Evolutionary conservation across 2,113 vertebrate species (phyloP).

Genomic region (Scolopax mira): DNA sequence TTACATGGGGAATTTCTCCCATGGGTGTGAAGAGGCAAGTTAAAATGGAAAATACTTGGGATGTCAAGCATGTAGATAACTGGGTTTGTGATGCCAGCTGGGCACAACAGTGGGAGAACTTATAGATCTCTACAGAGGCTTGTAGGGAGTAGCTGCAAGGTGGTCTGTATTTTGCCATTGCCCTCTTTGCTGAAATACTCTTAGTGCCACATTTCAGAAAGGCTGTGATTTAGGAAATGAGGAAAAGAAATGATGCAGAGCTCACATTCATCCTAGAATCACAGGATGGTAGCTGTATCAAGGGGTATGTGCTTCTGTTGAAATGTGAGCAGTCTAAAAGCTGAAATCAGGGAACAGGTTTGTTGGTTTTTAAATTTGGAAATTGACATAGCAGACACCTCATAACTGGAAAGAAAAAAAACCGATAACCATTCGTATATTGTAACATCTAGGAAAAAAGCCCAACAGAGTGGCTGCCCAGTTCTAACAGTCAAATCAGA

Average conservation of each 20-base stretch:
- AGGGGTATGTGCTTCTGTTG: not conserved
- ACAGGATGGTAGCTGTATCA: not conserved
- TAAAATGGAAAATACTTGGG: not conserved
- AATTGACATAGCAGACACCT: not conserved
- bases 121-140: not conserved
- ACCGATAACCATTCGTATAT: not conserved
- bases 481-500: not conserved
- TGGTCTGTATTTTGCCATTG: not conserved
- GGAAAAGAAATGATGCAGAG: not conserved
- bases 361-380: not conserved
- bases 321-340: not conserved
- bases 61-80: not conserved
- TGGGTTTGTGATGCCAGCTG: not conserved
- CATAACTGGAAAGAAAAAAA: not conserved
- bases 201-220: not conserved
- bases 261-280: not conserved
- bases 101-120: not conserved
- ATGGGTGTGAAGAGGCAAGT: not conserved
- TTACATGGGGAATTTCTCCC: not conserved
- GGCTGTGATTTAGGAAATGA: not conserved
- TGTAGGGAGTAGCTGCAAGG: not conserved
- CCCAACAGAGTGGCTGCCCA: not conserved
- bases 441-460: not conserved
- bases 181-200: not conserved
- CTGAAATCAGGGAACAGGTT: not conserved